Conservation (phyloP, 2,888 invertebrate species). For the Campaea margaritaria region DNA sequence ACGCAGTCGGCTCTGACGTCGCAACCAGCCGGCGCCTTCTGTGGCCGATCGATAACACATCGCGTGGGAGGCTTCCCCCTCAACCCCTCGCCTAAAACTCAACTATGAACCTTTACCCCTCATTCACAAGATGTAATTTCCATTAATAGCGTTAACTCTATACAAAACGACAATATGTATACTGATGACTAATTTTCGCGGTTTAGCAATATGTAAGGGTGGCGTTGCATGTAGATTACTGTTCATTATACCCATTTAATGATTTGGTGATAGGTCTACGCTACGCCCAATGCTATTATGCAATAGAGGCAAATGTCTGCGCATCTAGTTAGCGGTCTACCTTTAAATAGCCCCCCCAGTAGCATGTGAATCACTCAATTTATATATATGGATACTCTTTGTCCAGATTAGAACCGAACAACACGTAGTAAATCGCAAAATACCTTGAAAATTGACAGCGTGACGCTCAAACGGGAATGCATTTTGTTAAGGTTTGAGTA, state of each 20-base stretch:
- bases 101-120: constrained; percentile 56
- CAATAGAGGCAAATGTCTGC: background rate
- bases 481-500: constrained; percentile 1
- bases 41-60: constrained; percentile 72
- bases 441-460: constrained; percentile 7
- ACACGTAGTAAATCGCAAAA: constrained; percentile 20
- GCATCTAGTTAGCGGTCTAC: background rate
- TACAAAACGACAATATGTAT: constrained; percentile 18
- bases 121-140: constrained; percentile 44
- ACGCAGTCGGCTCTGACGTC: constrained; percentile 74
- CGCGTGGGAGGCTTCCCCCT: constrained; percentile 71
- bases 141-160: constrained; percentile 25
- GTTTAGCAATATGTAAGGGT: constrained; percentile 11
- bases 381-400: constrained; percentile 9
- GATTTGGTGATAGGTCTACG: background rate
- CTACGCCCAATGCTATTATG: background rate
- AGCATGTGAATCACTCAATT: constrained; percentile 9
- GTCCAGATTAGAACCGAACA: constrained; percentile 10
- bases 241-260: background rate
- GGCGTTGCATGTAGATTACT: background rate
- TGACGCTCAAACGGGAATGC: constrained; percentile 11
- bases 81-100: constrained; percentile 49
- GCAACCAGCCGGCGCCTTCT: constrained; percentile 62
- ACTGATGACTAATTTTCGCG: constrained; percentile 34
- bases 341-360: background rate